Evolutionary conservation across 2,888 invertebrate species (phyloP).

Genomic region (Molorchus minor): DNA sequence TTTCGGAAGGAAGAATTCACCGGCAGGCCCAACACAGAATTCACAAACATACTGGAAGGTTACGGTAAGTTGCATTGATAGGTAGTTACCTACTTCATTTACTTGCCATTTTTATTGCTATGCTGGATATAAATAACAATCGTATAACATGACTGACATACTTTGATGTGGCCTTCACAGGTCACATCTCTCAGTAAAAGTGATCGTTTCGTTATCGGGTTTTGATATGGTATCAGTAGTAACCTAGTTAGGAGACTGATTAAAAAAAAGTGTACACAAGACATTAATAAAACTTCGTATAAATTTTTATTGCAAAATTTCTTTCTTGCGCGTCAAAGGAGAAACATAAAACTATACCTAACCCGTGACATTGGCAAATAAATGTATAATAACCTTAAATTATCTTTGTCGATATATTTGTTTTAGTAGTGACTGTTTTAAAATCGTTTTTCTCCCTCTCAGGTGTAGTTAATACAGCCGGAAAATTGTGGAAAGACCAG

Average conservation of each 20-base stretch:
- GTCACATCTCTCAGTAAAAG: constrained; percentile 56
- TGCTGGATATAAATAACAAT: constrained; percentile 38
- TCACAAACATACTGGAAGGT: constrained; percentile 86
- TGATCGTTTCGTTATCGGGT: constrained; percentile 45
- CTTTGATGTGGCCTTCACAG: constrained; percentile 57
- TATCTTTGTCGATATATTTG: not conserved
- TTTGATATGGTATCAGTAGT: constrained; percentile 44
- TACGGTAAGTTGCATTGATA: constrained; percentile 91
- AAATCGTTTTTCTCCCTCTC: constrained; percentile 47
- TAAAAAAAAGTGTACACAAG: constrained; percentile 19
- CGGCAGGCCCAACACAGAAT: constrained; percentile 85
- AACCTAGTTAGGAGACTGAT: constrained; percentile 41
- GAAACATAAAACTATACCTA: not conserved
- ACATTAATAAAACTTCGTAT: constrained; percentile 2
- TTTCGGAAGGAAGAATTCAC: constrained; percentile 89
- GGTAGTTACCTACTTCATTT: too few relatives aligned
- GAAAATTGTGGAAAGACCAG: constrained; percentile 90
- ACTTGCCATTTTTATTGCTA: constrained; percentile 19
- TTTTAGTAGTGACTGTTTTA: not conserved
- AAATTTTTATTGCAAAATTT: not conserved
- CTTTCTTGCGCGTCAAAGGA: not conserved
- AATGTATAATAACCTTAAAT: not conserved
- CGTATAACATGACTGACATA: constrained; percentile 57
- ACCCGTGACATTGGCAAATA: not conserved
- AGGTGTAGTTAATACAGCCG: constrained; percentile 92